phyloP scores from a whole-genome alignment of 2,888 invertebrate genomes.

The Eupithecia abbreviata region DNA sequence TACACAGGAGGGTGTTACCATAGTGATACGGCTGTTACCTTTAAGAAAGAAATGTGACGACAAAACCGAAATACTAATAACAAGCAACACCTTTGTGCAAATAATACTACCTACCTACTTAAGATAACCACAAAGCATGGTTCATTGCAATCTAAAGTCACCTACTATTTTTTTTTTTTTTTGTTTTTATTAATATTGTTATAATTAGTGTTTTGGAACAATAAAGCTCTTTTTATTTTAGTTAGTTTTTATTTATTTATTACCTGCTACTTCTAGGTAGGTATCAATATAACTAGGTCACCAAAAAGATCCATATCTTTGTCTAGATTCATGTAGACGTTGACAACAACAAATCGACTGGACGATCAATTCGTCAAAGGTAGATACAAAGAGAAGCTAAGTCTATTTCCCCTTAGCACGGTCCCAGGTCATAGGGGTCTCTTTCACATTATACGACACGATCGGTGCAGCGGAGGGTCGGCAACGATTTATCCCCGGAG shows the following conservation, averaged over 20 bases:
- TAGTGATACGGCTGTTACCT: background rate
- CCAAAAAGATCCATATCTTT: background rate
- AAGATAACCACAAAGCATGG: no score
- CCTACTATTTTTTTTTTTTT: no score
- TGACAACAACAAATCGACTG: slow-evolving; percentile 10
- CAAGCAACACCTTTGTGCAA: no score
- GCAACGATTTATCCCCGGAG: background rate
- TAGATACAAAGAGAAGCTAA: slow-evolving; percentile 20
- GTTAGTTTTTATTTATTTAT: no score
- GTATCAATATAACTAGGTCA: background rate
- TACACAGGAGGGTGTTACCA: background rate
- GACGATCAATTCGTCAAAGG: slow-evolving; percentile 17
- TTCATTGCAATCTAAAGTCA: no score
- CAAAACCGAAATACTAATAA: background rate
- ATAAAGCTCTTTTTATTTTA: no score
- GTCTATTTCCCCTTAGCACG: slow-evolving; percentile 38
- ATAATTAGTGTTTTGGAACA: no score
- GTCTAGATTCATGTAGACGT: background rate
- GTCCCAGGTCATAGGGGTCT: slow-evolving; percentile 43
- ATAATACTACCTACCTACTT: no score
- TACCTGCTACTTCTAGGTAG: no score
- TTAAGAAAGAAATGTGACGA: background rate
- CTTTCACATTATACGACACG: background rate
- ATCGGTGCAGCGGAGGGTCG: background rate
- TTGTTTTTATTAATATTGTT: no score